Evolutionary conservation across 2,113 vertebrate species (phyloP).

Genomic region (Triplophysa siluroides): DNA sequence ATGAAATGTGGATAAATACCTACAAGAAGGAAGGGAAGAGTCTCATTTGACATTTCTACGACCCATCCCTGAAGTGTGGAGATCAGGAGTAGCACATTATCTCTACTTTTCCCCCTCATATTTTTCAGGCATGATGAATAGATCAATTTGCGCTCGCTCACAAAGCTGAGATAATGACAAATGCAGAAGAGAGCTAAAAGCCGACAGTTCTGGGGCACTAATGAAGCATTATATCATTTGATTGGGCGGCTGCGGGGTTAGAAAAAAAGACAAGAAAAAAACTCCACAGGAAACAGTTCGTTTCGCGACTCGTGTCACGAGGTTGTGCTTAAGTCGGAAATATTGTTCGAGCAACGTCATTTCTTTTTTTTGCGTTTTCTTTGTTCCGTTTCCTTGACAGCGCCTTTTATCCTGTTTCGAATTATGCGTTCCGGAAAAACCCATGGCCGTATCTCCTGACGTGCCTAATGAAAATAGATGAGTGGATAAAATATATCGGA

Average conservation of each 20-base stretch:
- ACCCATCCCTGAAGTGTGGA: neutral
- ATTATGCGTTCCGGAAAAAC: constrained; percentile 57
- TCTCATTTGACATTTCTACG: constrained; percentile 11
- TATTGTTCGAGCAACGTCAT: constrained; percentile 1
- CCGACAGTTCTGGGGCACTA: constrained; percentile 64
- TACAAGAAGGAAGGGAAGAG: constrained; percentile 7
- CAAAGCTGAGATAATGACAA: constrained; percentile 56
- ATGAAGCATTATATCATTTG: constrained; percentile 53
- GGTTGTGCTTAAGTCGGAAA: constrained; percentile 47
- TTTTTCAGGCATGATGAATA: constrained; percentile 55
- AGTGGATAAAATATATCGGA: constrained; percentile 48
- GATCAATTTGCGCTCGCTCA: constrained; percentile 59
- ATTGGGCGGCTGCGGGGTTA: constrained; percentile 30
- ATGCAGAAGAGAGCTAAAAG: constrained; percentile 50
- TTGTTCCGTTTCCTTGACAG: constrained; percentile 37
- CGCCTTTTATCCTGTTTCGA: constrained; percentile 52
- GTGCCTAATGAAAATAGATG: constrained; percentile 72
- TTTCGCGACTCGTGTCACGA: constrained; percentile 37
- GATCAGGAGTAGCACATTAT: constrained; percentile 7
- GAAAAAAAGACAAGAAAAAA: constrained; percentile 34
- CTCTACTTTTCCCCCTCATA: constrained; percentile 48
- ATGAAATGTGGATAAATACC: constrained; percentile 19
- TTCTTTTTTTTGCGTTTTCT: neutral
- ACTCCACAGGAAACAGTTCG: constrained; percentile 29
- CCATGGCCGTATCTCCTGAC: constrained; percentile 58